Base-by-base conservation (phyloP, 2,113 vertebrate genomes). In the Phaethon lepturus region DNA sequence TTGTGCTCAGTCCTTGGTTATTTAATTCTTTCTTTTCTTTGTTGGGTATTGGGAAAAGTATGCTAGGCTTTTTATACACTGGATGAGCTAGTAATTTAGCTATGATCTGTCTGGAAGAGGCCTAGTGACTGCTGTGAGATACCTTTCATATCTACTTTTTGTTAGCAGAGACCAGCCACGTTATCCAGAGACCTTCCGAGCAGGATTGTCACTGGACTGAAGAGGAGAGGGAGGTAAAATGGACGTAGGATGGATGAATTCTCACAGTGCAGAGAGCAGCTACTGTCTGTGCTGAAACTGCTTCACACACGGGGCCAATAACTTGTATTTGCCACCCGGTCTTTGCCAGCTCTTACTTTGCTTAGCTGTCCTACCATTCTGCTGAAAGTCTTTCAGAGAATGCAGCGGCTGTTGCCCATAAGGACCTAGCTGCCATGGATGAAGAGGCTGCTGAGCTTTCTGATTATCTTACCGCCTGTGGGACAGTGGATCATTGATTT, bases 401-500 rank as follows among this genome's bases (percentile, higher is more conserved):
- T 52, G 58, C 63, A 52, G 63, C 7, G 10, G 8, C 69, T 85
- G 24, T 75, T 90, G 49, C 28, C 67, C 42, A 10, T 40, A 31
- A 69, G 79, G 73, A 80, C 59, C 42, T 77, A 49, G 4, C 52
- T 85, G 66, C 52, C 0, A 0, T 19, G 40, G 58, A 22, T 8
- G 2, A 31, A 31, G 67, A 66, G 67, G 10, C 31, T 20, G 53
- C 81, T 73, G 58, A 77, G 59, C 23, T 91, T 90, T 72, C 63
- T 75, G 60, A 50, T 53, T 86, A 14, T 66, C 18, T 84, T 87
- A 29, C 53, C 2, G 2, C 81, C 84, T 53, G 9, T 63, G 83
- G 72, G 75, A 94, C 35, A n/a, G 78, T 38, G 74, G 68, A 31
- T 88, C 77, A 88, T 59, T 93, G 88, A 86, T 95, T 97, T 96